Percentiles rank a stretch among this genome's conserved stretches.
These are phyloP conservation scores for Chymomyza costata DNA, from an alignment of 1,140 invertebrate genomes.

Conservation along the genomic window DNA sequence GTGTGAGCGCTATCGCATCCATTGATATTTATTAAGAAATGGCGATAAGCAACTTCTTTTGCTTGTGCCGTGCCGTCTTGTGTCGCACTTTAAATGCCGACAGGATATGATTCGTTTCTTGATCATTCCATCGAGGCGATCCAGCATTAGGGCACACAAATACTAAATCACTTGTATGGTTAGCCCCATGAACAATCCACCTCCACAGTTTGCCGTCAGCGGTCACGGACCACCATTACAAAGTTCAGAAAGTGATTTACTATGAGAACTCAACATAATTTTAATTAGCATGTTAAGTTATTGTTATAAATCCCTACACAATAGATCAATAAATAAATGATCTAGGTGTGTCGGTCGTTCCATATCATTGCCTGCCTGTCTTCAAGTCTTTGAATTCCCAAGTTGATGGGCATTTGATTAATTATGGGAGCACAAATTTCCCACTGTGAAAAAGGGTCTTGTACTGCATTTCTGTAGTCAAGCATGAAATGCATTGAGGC, in stretches of 20 bases:
- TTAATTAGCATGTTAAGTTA: constrained; percentile 58
- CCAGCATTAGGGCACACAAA: background rate
- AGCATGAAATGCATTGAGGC: constrained; percentile 22
- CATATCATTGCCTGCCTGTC: constrained; percentile 45
- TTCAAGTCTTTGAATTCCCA: constrained; percentile 4
- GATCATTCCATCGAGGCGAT: background rate
- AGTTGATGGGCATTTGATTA: constrained; percentile 62
- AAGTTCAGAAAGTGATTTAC: constrained; percentile 29
- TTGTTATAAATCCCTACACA: constrained; percentile 41
- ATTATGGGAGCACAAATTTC: constrained; percentile 69
- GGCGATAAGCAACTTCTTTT: constrained; percentile 57
- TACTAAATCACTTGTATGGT: background rate
- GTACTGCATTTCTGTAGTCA: constrained; percentile 11
- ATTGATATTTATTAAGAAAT: constrained; percentile 61
- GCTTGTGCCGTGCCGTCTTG: constrained; percentile 43
- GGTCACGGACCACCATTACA: constrained; percentile 12
- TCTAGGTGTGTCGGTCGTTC: constrained; percentile 52
- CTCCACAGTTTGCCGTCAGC: background rate
- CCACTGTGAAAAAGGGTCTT: constrained; percentile 50
- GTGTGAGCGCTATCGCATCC: constrained; percentile 60
- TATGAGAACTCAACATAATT: constrained; percentile 31
- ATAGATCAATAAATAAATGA: constrained; percentile 67
- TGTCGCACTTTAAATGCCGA: constrained; percentile 47
- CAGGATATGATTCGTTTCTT: constrained; percentile 41
- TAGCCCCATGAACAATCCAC: background rate